phyloP scores from a whole-genome alignment of 2,888 invertebrate species.

The Notocelia uddmanniana region DNA sequence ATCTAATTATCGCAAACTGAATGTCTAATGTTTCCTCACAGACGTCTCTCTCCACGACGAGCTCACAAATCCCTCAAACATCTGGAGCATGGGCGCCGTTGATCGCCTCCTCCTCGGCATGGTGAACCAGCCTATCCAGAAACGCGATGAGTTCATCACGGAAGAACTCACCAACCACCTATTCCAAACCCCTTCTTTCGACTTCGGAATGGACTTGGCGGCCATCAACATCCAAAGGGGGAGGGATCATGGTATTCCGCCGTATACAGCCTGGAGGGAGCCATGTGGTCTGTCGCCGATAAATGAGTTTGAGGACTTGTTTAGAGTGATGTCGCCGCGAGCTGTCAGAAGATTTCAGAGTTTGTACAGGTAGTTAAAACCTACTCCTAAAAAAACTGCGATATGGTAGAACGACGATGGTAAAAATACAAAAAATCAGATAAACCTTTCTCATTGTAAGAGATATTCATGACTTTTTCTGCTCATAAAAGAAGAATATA shows the following conservation, averaged over 20 bases:
- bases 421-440: too few relatives aligned
- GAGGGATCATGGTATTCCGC: slow-evolving; percentile 93
- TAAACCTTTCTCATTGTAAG: too few relatives aligned
- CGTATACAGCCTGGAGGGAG: slow-evolving; percentile 92
- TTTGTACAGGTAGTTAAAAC: slow-evolving; percentile 80
- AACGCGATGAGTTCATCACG: slow-evolving; percentile 93
- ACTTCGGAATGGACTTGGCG: slow-evolving; percentile 94
- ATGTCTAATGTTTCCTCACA: slow-evolving; percentile 60
- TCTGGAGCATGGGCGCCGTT: slow-evolving; percentile 92
- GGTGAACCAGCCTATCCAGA: slow-evolving; percentile 91
- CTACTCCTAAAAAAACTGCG: neutral
- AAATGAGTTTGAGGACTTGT: slow-evolving; percentile 89
- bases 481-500: too few relatives aligned
- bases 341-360: slow-evolving; percentile 87
- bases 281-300: slow-evolving; percentile 91
- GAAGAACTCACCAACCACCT: slow-evolving; percentile 93
- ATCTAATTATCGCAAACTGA: neutral
- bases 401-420: too few relatives aligned
- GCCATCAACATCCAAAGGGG: slow-evolving; percentile 95
- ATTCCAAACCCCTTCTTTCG: slow-evolving; percentile 89
- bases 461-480: too few relatives aligned
- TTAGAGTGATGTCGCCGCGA: slow-evolving; percentile 88
- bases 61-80: slow-evolving; percentile 88
- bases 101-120: slow-evolving; percentile 92
- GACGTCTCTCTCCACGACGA: slow-evolving; percentile 94